Evolutionary conservation across 2,113 vertebrate genomes (phyloP).

Genomic region (Bolborhynchus lineola): DNA sequence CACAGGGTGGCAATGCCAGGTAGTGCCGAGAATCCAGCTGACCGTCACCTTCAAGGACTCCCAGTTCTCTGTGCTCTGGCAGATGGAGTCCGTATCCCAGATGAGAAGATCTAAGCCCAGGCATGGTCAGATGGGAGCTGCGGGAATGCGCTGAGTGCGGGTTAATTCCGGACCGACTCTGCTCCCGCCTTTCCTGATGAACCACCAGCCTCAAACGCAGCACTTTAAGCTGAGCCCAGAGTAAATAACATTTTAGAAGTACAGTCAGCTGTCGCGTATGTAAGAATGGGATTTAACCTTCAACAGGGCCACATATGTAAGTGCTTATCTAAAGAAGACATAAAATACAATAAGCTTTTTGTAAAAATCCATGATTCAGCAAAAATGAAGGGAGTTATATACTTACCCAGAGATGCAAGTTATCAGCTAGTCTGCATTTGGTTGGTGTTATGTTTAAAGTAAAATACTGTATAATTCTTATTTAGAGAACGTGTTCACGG

Average conservation of each 20-base stretch:
- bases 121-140: background rate
- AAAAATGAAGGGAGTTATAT: constrained; percentile 6
- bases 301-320: constrained; percentile 59
- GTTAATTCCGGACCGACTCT: background rate
- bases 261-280: constrained; percentile 2
- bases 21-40: background rate
- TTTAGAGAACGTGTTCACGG: constrained; percentile 49
- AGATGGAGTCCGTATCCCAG: background rate
- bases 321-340: constrained; percentile 40
- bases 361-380: constrained; percentile 53
- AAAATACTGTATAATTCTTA: constrained; percentile 56
- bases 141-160: background rate
- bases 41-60: background rate
- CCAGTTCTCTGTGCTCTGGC: fast-evolving
- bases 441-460: constrained; percentile 35
- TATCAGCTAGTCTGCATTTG: constrained; percentile 34
- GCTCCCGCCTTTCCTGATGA: background rate
- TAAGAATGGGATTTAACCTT: constrained; percentile 33
- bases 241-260: constrained; percentile 43
- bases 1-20: background rate
- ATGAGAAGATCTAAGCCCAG: background rate
- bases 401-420: background rate
- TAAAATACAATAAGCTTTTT: constrained; percentile 57
- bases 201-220: background rate
- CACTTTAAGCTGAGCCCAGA: background rate